Evolutionary conservation across 2,888 invertebrate genomes (phyloP), one percentile per base, ranked within the genome.

Genomic region (Drosophila hawaiiensis): DNA sequence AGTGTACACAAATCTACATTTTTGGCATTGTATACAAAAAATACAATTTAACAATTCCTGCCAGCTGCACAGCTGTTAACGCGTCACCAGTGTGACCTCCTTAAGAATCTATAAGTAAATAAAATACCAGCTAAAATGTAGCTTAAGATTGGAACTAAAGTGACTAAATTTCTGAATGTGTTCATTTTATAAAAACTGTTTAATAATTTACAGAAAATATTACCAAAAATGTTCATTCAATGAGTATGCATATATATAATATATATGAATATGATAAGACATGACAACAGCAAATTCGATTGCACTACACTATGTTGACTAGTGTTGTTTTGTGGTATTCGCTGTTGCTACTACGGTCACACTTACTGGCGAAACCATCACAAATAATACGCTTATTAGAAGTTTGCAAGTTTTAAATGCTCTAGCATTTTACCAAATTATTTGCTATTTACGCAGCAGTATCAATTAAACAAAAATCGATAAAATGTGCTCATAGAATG

Each of bases 381-480:
- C 84, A 89, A 84, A 89, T 84, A 76, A 78, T 71, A 76, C 73
- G 54, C 76, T 65, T 69, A 73, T 71, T 74, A 75, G 87, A 68
- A 70, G 65, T 39, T 62, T 62, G 50, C 39, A 50, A 43, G 54
- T 62, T 72, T 68, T 47, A 16, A 16, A 58, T 54, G 25, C 22
- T 16, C n/a, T 25, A 14, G 22, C 14, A 22, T 39, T 54, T 33
- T 19, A 41, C 7, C 39, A 58, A 43, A 6, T 28, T n/a, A 68
- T 66, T 43, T 49, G 10, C 5, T 37, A 22, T 43, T 43, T 25
- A 50, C 68, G 54, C 64, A 43, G 7, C 12, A 19, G 22, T 35
- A 22, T 33, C 4, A 22, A 35, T 29, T 39, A n/a, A 49, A 35
- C 37, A 39, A 25, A 43, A 47, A 47, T 47, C 47, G 19, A 31